A percentile compares a stretch with the other conserved stretches of the same genome.
Conservation (phyloP, 2,797 vertebrate genomes). For the Tolypeutes matacus region DNA sequence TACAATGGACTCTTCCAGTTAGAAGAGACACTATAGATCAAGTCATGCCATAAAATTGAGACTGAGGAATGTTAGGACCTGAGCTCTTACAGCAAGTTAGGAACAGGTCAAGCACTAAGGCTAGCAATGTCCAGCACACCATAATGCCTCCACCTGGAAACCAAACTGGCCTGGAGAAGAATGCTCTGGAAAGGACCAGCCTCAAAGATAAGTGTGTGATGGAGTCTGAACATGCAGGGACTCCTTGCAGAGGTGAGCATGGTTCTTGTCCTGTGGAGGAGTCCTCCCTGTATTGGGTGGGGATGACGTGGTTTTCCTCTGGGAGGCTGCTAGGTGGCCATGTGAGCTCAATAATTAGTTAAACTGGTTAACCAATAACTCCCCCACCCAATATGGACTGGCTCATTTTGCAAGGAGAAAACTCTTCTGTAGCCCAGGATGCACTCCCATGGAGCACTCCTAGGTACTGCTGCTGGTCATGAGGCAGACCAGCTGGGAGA, state of each 20-base stretch:
- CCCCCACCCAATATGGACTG: not conserved
- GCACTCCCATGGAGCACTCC: too few relatives aligned
- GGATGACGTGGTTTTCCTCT: not conserved
- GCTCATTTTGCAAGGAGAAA: not conserved
- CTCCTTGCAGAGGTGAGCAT: fast-evolving
- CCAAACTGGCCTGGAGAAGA: not conserved
- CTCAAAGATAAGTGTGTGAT: not conserved
- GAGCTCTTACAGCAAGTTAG: not conserved
- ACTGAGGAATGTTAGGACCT: not conserved
- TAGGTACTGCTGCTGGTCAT: not conserved
- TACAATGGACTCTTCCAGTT: not conserved
- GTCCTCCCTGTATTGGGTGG: not conserved
- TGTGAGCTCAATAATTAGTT: not conserved
- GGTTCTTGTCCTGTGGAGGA: not conserved
- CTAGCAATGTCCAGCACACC: too few relatives aligned
- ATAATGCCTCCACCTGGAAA: not conserved
- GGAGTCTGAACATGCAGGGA: not conserved
- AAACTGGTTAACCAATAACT: not conserved
- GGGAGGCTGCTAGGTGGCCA: not conserved
- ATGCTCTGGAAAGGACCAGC: not conserved
- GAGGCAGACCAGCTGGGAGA: not conserved
- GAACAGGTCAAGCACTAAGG: not conserved
- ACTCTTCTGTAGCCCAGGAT: fast-evolving
- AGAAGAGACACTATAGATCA: not conserved
- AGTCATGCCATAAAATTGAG: not conserved